Evolutionary conservation across 2,888 invertebrate genomes (phyloP).

Genomic region (Nymphalis c-album): DNA sequence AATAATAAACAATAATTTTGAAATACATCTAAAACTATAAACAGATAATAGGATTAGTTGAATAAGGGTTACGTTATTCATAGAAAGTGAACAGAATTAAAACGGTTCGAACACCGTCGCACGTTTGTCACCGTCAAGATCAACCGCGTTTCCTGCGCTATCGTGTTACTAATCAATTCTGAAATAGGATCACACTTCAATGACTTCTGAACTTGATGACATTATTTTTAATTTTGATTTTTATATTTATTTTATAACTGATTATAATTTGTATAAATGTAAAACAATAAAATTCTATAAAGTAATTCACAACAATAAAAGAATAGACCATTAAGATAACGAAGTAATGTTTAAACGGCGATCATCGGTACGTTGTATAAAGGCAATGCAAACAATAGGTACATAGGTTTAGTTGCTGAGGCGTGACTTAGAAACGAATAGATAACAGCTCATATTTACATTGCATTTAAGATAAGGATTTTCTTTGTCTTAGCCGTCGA

Average conservation of each 20-base stretch:
- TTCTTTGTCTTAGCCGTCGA: conserved; percentile 25
- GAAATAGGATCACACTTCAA: conserved; percentile 33
- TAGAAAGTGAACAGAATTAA: conserved; percentile 35
- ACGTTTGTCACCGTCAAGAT: conserved; percentile 35
- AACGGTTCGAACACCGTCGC: conserved; percentile 30
- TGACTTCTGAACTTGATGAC: conserved; percentile 18
- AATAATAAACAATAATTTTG: not conserved
- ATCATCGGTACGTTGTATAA: conserved; percentile 13
- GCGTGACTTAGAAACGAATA: conserved; percentile 34
- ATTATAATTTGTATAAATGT: too few relatives aligned
- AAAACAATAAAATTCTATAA: conserved; percentile 7
- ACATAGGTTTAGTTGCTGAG: conserved; percentile 17
- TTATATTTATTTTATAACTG: not conserved
- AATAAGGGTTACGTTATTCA: conserved; percentile 32
- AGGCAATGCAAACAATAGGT: conserved; percentile 26
- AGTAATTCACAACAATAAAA: conserved; percentile 9
- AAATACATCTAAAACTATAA: conserved; percentile 12
- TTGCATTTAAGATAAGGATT: conserved; percentile 32
- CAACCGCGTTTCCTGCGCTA: conserved; percentile 36
- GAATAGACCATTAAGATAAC: conserved; percentile 17
- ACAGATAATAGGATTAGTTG: conserved; percentile 15
- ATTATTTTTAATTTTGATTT: not conserved
- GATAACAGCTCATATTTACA: conserved; percentile 39
- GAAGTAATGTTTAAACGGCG: conserved; percentile 20
- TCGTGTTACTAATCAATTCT: conserved; percentile 34